phyloP scores from a whole-genome alignment of 2,113 vertebrate species.

The Antechinus flavipes region DNA sequence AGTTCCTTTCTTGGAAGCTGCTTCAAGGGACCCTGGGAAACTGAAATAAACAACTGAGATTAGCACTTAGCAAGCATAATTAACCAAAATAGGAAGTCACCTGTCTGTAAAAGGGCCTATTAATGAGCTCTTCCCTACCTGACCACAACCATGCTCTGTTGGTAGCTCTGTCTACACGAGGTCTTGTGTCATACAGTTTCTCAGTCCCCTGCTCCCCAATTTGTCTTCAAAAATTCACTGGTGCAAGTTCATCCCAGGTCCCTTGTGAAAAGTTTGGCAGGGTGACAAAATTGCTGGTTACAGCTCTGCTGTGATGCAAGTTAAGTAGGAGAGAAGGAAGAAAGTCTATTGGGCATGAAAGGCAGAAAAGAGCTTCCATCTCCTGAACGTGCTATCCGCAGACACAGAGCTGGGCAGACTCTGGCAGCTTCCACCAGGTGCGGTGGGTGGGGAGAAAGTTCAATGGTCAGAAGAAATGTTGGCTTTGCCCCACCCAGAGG shows the following conservation, averaged over 20 bases:
- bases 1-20: neutral
- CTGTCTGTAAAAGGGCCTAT: neutral
- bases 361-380: neutral
- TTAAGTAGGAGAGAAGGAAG: neutral
- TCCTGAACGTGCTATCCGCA: neutral
- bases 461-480: rapidly evolving
- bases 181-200: neutral
- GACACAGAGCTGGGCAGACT: neutral
- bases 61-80: neutral
- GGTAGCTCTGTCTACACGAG: neutral
- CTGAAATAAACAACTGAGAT: neutral
- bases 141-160: too few relatives aligned
- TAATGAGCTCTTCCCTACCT: neutral
- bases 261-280: neutral
- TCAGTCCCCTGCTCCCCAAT: neutral
- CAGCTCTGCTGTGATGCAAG: neutral
- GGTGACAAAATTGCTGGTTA: neutral
- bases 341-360: neutral
- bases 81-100: neutral
- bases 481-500: slow-evolving; percentile 36
- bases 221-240: neutral
- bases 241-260: neutral
- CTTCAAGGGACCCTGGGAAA: neutral
- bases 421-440: neutral
- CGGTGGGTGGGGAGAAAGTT: neutral